Base-by-base conservation (phyloP, 2,113 vertebrate species). In the Mustela nigripes region DNA sequence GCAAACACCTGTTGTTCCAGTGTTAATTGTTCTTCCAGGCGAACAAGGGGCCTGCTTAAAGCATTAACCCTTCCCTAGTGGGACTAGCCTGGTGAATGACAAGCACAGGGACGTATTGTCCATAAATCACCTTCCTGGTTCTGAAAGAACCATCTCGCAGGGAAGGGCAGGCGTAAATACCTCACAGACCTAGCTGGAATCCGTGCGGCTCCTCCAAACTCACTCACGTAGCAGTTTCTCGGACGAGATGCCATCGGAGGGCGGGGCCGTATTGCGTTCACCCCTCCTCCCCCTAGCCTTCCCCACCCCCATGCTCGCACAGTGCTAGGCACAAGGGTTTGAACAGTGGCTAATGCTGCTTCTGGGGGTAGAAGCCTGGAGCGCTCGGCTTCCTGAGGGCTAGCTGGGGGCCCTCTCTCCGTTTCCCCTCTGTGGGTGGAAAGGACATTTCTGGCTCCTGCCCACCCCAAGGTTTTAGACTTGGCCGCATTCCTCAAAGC, bases 1-100 rank as follows among this genome's bases (percentile, higher is more conserved):
- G 82, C 65, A 28, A 97, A 97, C 96, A 97, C 95, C 89, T 96
- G 92, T 76, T 95, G 76, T 78, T 93, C 94, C 78, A 53, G 94
- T 60, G 84, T 79, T 95, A 94, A 97, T 84, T 94, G 95, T 76
- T 60, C 62, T 96, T 79, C 85, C 95, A 87, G 92, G 83, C 60
- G 73, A 36, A 85, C 36, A 48, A 71, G 95, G 22, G 60, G 82
- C 85, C 74, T n/a, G 5, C 53, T 73, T 80, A 36, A 84, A 90
- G 81, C 26, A 67, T 67, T 53, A 90, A 16, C 90, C 22, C 74
- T 93, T 42, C 95, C 63, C n/a, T 60, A 63, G 92, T 0, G 2
- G 92, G 31, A 7, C 81, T 9, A 19, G 69, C 87, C 62, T 28
- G 80, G 31, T 9, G 63, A 95, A 79, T 33, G 48, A 53, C 63